phyloP scores from a whole-genome alignment of 2,113 vertebrate species.

The Pithys albifrons region DNA sequence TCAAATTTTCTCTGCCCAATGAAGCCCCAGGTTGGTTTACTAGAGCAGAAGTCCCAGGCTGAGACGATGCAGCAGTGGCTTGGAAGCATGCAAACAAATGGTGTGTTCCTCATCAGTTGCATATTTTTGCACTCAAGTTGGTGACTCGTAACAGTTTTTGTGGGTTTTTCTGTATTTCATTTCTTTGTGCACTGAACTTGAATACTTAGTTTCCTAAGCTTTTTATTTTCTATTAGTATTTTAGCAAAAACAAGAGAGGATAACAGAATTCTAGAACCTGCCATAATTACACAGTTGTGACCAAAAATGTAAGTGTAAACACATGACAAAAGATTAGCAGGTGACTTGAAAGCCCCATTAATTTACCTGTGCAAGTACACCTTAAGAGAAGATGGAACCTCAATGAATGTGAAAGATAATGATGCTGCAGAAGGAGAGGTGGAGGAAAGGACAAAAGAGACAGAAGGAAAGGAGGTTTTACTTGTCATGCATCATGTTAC shows the following conservation, averaged over 20 bases:
- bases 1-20: conserved; percentile 74
- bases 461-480: conserved; percentile 68
- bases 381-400: background rate
- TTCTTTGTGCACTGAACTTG: background rate
- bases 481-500: conserved; percentile 42
- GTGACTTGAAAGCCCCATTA: background rate
- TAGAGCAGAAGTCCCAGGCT: conserved; percentile 77
- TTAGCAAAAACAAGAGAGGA: background rate
- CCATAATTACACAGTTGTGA: background rate
- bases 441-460: conserved; percentile 42
- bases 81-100: conserved; percentile 75
- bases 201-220: background rate
- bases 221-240: background rate
- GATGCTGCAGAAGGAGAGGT: conserved; percentile 53
- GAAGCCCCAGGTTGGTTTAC: conserved; percentile 74
- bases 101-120: conserved; percentile 26
- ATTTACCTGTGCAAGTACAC: background rate
- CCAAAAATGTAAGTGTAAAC: background rate
- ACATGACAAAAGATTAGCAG: background rate
- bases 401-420: background rate
- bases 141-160: background rate
- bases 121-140: background rate
- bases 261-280: background rate
- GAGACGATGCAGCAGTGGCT: conserved; percentile 87
- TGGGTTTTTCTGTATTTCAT: background rate